Conservation (phyloP, 2,888 invertebrate species). For the Eupithecia centaureata region DNA sequence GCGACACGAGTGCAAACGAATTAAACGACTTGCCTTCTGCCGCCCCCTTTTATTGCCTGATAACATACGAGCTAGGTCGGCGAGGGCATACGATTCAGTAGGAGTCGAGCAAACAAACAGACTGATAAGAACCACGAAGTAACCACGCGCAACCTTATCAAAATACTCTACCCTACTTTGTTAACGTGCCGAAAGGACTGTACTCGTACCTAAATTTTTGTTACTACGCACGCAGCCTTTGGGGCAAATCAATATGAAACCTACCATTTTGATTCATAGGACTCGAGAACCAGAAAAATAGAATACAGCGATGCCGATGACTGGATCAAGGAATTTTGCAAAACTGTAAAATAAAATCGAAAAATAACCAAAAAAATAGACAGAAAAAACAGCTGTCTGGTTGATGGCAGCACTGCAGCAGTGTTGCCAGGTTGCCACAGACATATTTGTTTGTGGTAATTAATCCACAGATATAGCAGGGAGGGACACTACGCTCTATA, state of each 20-base stretch:
- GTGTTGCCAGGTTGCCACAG: no score
- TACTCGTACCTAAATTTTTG: conserved; percentile 34
- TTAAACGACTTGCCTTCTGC: conserved; percentile 69
- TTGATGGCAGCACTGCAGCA: not conserved
- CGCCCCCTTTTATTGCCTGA: conserved; percentile 80
- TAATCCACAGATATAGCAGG: no score
- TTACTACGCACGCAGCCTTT: conserved; percentile 26
- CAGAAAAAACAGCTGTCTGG: not conserved
- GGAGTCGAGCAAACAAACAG: conserved; percentile 73
- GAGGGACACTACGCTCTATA: no score
- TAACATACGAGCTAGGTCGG: conserved; percentile 76
- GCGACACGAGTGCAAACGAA: conserved; percentile 67
- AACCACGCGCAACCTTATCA: conserved; percentile 73
- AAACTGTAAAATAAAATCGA: not conserved
- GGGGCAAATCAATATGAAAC: conserved; percentile 16
- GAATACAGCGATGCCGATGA: not conserved
- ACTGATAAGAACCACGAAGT: conserved; percentile 79
- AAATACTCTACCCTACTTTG: conserved; percentile 47
- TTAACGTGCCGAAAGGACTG: conserved; percentile 38
- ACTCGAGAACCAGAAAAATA: not conserved
- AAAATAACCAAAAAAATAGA: not conserved
- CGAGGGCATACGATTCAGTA: conserved; percentile 75
- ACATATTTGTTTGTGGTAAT: no score
- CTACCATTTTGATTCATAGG: conserved; percentile 11
- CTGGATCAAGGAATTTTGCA: not conserved